Evolutionary conservation across 2,888 invertebrate species (phyloP), one percentile per base, ranked within the genome.

Genomic region (Gastrophysa polygoni): DNA sequence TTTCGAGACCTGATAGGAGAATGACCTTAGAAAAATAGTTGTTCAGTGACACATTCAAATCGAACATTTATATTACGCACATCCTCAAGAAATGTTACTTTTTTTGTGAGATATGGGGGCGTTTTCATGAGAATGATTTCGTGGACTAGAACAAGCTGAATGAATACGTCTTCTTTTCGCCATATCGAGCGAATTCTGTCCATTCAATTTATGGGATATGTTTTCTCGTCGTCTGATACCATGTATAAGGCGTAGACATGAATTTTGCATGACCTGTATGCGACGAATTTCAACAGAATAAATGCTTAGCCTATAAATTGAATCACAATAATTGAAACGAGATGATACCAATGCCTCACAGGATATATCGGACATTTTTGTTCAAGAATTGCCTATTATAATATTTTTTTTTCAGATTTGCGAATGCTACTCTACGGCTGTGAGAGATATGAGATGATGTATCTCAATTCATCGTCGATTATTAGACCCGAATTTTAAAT

Each of bases 81-180:
- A n/a, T n/a, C n/a, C n/a, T n/a, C n/a, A n/a, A n/a, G n/a, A n/a
- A n/a, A n/a, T n/a, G n/a, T n/a, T n/a, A n/a, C n/a, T n/a, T n/a
- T n/a, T n/a, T n/a, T n/a, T n/a, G n/a, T n/a, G n/a, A n/a, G n/a
- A n/a, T n/a, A n/a, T n/a, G n/a, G n/a, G n/a, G n/a, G n/a, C n/a
- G n/a, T n/a, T n/a, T n/a, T n/a, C n/a, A n/a, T n/a, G n/a, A n/a
- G n/a, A n/a, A n/a, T n/a, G n/a, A n/a, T n/a, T n/a, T 21, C 20
- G 47, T 47, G 47, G 20, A 47, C 18, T 10, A 47, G 47, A n/a
- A 21, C 5, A 47, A 11, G 47, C 47, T 47, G 20, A 47, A 47
- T 47, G 47, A 20, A 47, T 18, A 47, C 18, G 20, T 21, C 44
- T 17, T 8, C 18, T 47, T 47, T 18, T 20, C 2, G 44, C 16